Evolutionary conservation across 2,797 vertebrate genomes (phyloP), one percentile per base, ranked within the genome.

Genomic region (Melanotaenia pygmaea): DNA sequence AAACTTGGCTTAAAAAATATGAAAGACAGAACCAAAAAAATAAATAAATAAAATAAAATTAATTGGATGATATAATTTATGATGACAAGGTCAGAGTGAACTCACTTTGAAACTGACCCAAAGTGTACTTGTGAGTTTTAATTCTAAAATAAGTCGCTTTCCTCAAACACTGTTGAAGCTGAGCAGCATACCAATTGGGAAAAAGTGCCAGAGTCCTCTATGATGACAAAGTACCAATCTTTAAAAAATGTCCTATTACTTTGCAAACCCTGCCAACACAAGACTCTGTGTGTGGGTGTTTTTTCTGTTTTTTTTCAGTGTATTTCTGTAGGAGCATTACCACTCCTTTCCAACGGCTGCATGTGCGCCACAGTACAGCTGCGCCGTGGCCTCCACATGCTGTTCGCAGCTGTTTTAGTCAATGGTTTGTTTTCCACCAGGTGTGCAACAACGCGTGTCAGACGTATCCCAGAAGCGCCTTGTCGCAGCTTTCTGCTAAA

Each of bases 51-150:
- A 77, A 70, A 59, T 63, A 13, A 70, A 76, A 71, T 75, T 58
- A 81, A 88, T 74, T 76, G 70, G 73, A 64, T 60, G 74, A 51
- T 53, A 9, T 53, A 30, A 65, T 83, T 83, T 58, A 66, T 72
- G 61, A 83, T 62, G 60, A 83, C 76, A 71, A 9, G 12, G 70
- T 78, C 65, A 64, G 83, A 72, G 59, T 38, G 8, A 73, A 59
- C 57, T 59, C 30, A 24, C 53, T 80, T 75, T 72, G 20, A 80
- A 70, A 68, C 1, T 51, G 22, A 81, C 38, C 64, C 22, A 30
- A 64, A 74, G 20, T 51, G 60, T 56, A 28, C 35, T 71, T 54
- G 26, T 47, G 66, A 71, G 59, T 63, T 77, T 77, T 81, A 59
- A 75, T 78, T 70, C 65, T 30, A 22, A 74, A 80, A 47, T 62